Conservation (phyloP, 2,888 invertebrate genomes). For the Lampropteryx suffumata region DNA sequence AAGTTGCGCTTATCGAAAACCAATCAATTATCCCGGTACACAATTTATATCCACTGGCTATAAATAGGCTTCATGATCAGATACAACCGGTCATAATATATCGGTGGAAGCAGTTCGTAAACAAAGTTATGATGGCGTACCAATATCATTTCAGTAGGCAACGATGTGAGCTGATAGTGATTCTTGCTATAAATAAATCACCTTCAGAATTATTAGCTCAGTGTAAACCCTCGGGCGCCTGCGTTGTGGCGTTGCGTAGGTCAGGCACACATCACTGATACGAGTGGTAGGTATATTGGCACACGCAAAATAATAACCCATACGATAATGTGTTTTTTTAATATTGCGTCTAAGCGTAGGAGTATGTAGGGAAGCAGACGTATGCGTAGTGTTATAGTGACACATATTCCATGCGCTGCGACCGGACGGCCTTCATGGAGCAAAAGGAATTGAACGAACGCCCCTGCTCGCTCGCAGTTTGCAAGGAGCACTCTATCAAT, state of each 20-base stretch:
- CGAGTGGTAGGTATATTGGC: slow-evolving; percentile 8
- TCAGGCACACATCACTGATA: slow-evolving; percentile 15
- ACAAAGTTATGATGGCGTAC: slow-evolving; percentile 13
- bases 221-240: slow-evolving; percentile 6
- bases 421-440: slow-evolving; percentile 75
- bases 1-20: background rate
- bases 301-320: slow-evolving; percentile 28
- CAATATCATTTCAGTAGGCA: slow-evolving; percentile 14
- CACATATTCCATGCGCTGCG: slow-evolving; percentile 68
- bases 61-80: slow-evolving; percentile 7
- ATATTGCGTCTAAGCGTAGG: slow-evolving; percentile 51
- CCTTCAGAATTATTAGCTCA: slow-evolving; percentile 27
- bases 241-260: slow-evolving; percentile 11
- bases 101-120: slow-evolving; percentile 8
- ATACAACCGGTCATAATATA: slow-evolving; percentile 8
- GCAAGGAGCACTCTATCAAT: slow-evolving; percentile 36
- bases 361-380: slow-evolving; percentile 44
- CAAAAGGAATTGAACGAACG: slow-evolving; percentile 57
- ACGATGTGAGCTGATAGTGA: slow-evolving; percentile 11
- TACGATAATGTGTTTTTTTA: too few relatives aligned
- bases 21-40: slow-evolving; percentile 2
- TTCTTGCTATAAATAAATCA: slow-evolving; percentile 24
- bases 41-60: slow-evolving; percentile 4
- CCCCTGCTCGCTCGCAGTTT: slow-evolving; percentile 40
- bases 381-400: slow-evolving; percentile 73